Evolutionary conservation across 2,888 invertebrate species (phyloP).

Genomic region (Brachyptera putata): DNA sequence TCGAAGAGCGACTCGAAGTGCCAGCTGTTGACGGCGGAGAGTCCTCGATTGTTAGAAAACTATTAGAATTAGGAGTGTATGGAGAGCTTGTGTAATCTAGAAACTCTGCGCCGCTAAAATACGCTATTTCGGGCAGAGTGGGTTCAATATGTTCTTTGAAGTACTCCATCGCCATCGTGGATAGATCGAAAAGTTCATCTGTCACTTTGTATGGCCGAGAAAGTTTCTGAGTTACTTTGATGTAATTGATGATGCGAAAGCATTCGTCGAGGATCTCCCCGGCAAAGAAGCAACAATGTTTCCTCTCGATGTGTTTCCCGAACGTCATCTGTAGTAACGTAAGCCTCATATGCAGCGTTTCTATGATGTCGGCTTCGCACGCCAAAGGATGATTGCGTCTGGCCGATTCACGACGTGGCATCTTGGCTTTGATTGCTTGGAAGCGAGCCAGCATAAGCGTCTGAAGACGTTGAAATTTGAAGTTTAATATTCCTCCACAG

Average conservation of each 20-base stretch:
- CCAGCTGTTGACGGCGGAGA: neutral
- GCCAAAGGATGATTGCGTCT: conserved; percentile 85
- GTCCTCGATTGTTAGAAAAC: neutral
- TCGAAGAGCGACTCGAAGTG: too few species aligned
- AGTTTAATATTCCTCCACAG: conserved; percentile 75
- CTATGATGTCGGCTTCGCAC: conserved; percentile 89
- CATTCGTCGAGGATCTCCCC: conserved; percentile 95
- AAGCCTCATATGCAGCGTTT: conserved; percentile 87
- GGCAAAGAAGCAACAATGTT: conserved; percentile 91
- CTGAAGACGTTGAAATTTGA: conserved; percentile 80
- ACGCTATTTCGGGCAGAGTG: conserved; percentile 80
- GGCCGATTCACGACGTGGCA: conserved; percentile 89
- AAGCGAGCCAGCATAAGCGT: conserved; percentile 80
- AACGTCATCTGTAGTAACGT: conserved; percentile 91
- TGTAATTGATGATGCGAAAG: conserved; percentile 76
- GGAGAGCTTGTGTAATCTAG: conserved; percentile 58
- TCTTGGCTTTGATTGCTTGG: conserved; percentile 83
- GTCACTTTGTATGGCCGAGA: conserved; percentile 89
- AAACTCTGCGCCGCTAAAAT: conserved; percentile 74
- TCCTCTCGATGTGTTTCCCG: conserved; percentile 90
- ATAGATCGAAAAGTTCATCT: conserved; percentile 89
- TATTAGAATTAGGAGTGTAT: neutral
- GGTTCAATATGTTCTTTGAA: conserved; percentile 93
- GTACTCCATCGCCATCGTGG: conserved; percentile 97
- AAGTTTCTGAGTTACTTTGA: conserved; percentile 70